Percentiles rank a stretch among this genome's conserved stretches.
Evolutionary conservation across 2,797 vertebrate genomes (phyloP).

Genomic region (Platyrinchus mystaceus): DNA sequence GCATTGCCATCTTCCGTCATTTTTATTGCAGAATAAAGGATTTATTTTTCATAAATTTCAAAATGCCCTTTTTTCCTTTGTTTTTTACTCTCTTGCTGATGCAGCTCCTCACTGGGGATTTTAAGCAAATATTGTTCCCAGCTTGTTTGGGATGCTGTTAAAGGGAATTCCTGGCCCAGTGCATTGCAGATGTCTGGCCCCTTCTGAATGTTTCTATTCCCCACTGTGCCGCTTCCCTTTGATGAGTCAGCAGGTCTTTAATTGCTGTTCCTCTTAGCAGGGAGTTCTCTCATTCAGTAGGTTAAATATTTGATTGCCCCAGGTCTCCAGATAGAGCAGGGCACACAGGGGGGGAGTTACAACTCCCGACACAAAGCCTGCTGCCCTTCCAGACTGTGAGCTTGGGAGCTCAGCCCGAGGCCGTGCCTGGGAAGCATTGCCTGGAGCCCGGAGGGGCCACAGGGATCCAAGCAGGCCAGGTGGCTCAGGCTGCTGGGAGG

Average conservation of each 20-base stretch:
- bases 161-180: conserved; percentile 12
- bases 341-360: neutral
- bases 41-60: neutral
- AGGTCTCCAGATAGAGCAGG: neutral
- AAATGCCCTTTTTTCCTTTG: neutral
- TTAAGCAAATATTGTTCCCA: conserved; percentile 6
- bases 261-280: conserved; percentile 36
- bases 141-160: conserved; percentile 23
- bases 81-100: neutral
- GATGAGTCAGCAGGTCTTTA: conserved; percentile 53
- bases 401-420: neutral
- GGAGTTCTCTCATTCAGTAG: neutral
- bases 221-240: neutral
- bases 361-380: neutral
- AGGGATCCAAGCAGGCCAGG: neutral
- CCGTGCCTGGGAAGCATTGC: neutral
- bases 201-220: conserved; percentile 15
- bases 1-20: neutral
- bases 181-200: neutral
- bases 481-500: neutral
- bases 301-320: conserved; percentile 52
- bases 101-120: neutral
- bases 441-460: rapidly evolving
- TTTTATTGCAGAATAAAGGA: neutral
- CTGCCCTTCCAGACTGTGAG: neutral